Base-by-base conservation (phyloP, 2,888 invertebrate species). In the Eudiplozoon nipponicum region DNA sequence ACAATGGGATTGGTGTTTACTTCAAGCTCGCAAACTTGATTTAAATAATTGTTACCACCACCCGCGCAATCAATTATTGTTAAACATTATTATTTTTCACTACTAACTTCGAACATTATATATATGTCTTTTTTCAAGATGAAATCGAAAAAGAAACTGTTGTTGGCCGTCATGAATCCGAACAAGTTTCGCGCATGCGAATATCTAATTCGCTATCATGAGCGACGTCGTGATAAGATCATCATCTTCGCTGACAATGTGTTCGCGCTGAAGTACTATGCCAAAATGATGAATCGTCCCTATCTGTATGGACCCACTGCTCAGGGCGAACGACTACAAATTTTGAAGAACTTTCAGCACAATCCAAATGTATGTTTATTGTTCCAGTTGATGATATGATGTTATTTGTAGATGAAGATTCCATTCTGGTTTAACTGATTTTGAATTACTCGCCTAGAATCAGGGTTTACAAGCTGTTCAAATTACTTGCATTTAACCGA, bases 211-310 rank as follows among this genome's bases (percentile, higher is more conserved):
- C 3, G 71, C 44, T 74, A 71, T 53, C 78, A 80, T 57, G 94
- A 98, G 60, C 65, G 74, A 40, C 67, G 94, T 47, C 81, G 84
- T 21, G 94, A 94, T 59, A 94, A 94, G 61, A 84, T 90, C 1
- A 94, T 98, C 47, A 94, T 94, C 1, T 98, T 94, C 62, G 86
- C 86, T 0, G 94, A 94, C 59, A 94, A 94, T 60, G 90, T 98
- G 4, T 98, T 84, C 62, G 90, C 90, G 0, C 60, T 98, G 28
- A 76, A 84, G 49, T 80, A 80, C 57, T 98, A 90, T 61, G 90
- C 94, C 2, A 74, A 78, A 44, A 76, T 75, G 57, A 73, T 98
- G 73, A 76, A 78, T 61, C 81, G 28, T 19, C 90, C 90, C 0
- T 98, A 77, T 54, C 77, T 94, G 55, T 94, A 84, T 62, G 94